Conservation (phyloP, 2,113 vertebrate species). For the Pungitius pungitius region DNA sequence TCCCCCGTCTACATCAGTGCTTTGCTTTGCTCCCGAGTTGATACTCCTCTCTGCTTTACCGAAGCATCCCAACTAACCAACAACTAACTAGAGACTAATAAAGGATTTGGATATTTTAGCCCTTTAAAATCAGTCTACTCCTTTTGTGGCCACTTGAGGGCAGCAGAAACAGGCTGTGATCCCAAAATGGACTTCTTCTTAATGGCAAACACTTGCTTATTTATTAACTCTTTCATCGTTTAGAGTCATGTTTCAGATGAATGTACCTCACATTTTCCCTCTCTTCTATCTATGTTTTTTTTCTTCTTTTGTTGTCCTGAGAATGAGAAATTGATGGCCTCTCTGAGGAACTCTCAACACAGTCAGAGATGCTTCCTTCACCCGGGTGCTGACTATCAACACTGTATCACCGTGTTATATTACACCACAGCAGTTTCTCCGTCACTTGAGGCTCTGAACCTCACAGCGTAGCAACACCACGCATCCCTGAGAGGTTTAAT, state of each 20-base stretch:
- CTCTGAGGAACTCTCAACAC: not conserved
- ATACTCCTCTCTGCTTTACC: not conserved
- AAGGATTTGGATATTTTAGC: too few species aligned
- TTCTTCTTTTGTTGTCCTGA: not conserved
- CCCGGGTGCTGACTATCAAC: not conserved
- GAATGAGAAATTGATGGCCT: not conserved
- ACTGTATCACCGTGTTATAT: not conserved
- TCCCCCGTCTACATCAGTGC: not conserved
- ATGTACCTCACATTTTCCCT: not conserved
- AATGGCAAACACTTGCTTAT: not conserved
- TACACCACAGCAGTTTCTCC: not conserved
- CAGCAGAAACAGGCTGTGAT: slow-evolving; percentile 1
- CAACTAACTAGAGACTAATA: too few species aligned
- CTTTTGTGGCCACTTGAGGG: not conserved
- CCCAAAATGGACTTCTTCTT: not conserved
- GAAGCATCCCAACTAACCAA: not conserved
- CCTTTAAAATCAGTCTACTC: not conserved
- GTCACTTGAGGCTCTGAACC: not conserved
- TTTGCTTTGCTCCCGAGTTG: not conserved
- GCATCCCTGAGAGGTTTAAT: slow-evolving; percentile 33
- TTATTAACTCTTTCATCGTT: not conserved
- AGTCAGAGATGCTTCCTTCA: not conserved
- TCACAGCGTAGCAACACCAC: slow-evolving; percentile 18
- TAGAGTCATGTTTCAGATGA: not conserved
- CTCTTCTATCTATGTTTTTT: not conserved